phyloP scores from a whole-genome alignment of 2,888 invertebrate species.

The Auanema sp. region DNA sequence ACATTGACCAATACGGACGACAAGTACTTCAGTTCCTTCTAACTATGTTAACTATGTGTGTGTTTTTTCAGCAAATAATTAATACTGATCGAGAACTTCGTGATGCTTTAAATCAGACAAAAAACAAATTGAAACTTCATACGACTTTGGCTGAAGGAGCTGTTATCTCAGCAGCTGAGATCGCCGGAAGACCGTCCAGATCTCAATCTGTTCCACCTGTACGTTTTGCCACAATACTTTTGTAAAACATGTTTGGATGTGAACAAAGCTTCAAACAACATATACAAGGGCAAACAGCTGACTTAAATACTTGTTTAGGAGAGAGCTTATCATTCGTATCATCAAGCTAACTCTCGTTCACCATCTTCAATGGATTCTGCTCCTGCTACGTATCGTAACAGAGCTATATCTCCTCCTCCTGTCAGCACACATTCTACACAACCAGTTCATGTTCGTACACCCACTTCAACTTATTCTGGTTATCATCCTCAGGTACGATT shows the following conservation, averaged over 20 bases:
- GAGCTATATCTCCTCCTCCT: conserved; percentile 33
- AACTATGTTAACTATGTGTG: neutral
- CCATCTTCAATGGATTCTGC: conserved; percentile 53
- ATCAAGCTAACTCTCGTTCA: conserved; percentile 46
- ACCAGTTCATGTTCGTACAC: conserved; percentile 12
- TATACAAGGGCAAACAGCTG: neutral
- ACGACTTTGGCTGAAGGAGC: conserved; percentile 43
- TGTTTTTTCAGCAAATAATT: conserved; percentile 43
- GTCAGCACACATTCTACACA: conserved; percentile 25
- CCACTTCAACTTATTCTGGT: neutral
- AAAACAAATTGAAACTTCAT: conserved; percentile 55
- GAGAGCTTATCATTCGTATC: conserved; percentile 48
- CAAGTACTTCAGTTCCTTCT: conserved; percentile 40
- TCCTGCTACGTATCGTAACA: conserved; percentile 33
- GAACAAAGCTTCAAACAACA: neutral
- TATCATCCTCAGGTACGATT: neutral
- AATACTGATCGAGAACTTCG: conserved; percentile 51
- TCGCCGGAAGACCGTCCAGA: conserved; percentile 46
- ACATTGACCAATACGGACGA: conserved; percentile 55
- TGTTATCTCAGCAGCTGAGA: conserved; percentile 57
- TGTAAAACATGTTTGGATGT: neutral
- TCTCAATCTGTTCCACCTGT: conserved; percentile 56
- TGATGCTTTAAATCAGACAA: conserved; percentile 45
- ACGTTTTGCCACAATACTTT: conserved; percentile 6
- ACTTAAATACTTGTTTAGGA: conserved; percentile 27